phyloP scores from a whole-genome alignment of 2,113 vertebrate genomes.

The Trachemys scripta region DNA sequence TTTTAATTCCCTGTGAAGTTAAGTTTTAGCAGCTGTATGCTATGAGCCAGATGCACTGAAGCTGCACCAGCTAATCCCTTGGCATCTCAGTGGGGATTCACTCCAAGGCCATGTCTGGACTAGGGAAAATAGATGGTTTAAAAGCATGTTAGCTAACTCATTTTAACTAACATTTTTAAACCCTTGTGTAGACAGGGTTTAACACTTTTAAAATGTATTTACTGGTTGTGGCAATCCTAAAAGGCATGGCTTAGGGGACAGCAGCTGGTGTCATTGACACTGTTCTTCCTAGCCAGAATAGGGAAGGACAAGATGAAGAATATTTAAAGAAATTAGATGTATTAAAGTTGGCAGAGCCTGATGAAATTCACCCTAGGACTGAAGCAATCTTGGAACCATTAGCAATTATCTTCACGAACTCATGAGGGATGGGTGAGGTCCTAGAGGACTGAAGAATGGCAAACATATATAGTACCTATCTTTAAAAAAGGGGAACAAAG shows the following conservation, averaged over 20 bases:
- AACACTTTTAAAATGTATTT: background rate
- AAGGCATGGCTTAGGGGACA: constrained; percentile 53
- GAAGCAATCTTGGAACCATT: background rate
- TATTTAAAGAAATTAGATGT: background rate
- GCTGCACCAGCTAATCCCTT: background rate
- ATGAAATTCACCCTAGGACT: background rate
- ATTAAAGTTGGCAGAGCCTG: background rate
- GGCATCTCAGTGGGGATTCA: background rate
- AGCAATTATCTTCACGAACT: background rate
- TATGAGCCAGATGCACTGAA: constrained; percentile 15
- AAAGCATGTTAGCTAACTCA: background rate
- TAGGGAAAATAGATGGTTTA: constrained; percentile 40
- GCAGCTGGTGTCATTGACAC: constrained; percentile 59
- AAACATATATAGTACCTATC: background rate
- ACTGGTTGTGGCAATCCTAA: constrained; percentile 54
- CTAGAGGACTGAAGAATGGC: background rate
- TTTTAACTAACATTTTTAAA: background rate
- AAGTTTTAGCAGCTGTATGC: background rate
- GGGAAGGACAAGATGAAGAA: background rate
- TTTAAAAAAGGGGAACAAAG: background rate
- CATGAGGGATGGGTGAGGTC: background rate
- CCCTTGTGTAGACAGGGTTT: background rate
- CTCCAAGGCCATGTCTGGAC: background rate
- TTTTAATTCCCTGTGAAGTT: background rate
- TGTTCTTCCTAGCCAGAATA: background rate